Conservation (phyloP, 2,113 vertebrate species). For the Hyaena hyaena region DNA sequence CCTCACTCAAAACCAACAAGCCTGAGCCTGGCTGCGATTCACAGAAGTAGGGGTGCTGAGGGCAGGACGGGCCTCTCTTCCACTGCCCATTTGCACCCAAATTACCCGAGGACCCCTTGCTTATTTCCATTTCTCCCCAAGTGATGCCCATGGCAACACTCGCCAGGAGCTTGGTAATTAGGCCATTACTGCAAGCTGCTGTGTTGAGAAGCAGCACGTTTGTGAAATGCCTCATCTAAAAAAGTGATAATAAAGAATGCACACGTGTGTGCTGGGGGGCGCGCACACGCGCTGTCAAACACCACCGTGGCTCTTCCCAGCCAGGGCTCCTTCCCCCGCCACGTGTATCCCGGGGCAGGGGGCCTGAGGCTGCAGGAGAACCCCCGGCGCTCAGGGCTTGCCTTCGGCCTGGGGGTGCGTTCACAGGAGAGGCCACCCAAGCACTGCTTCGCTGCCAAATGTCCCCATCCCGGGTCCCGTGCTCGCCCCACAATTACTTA, state of each 20-base stretch:
- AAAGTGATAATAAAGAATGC: not conserved
- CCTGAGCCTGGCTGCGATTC: accelerated
- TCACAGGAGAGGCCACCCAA: not conserved
- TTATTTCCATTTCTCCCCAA: not conserved
- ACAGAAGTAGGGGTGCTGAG: accelerated
- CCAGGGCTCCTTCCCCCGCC: not conserved
- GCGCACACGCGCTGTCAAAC: accelerated
- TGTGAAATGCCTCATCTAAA: not conserved
- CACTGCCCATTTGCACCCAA: accelerated
- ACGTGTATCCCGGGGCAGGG: accelerated
- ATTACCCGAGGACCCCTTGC: accelerated
- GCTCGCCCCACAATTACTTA: not conserved
- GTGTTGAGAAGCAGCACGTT: not conserved
- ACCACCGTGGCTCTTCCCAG: not conserved
- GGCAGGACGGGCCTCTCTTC: not conserved
- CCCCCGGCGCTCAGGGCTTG: not conserved
- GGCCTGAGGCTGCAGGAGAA: not conserved
- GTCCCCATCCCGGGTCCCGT: not conserved
- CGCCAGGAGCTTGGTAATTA: accelerated
- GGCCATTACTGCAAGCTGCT: not conserved
- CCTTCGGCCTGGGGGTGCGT: not conserved
- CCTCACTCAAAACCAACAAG: accelerated
- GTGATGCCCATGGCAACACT: not conserved
- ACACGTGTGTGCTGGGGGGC: too few relatives aligned
- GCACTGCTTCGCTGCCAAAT: not conserved